Conservation (phyloP, 1,140 invertebrate species). For the Bombus confusus region DNA sequence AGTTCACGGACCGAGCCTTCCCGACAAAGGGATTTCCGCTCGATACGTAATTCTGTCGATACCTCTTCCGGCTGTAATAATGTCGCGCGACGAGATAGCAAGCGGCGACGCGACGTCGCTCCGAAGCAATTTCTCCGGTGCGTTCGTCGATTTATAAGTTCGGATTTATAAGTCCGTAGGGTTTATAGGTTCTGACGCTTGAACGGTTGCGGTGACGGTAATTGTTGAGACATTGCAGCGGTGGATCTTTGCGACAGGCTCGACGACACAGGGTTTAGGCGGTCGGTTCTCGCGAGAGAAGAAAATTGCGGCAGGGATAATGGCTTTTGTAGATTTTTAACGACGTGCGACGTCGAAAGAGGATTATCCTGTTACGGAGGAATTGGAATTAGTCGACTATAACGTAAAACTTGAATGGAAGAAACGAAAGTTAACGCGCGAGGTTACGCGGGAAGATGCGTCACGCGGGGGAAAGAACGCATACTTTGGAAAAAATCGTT, state of each 20-base stretch:
- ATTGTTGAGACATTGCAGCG: not conserved
- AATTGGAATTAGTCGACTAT: too few relatives aligned
- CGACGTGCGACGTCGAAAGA: too few relatives aligned
- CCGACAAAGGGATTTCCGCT: slow-evolving; percentile 27
- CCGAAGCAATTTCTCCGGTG: not conserved
- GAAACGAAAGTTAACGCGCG: too few relatives aligned
- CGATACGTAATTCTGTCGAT: slow-evolving; percentile 34
- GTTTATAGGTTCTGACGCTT: not conserved
- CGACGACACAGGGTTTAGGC: not conserved
- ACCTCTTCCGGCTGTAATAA: slow-evolving; percentile 6
- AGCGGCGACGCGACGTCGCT: not conserved
- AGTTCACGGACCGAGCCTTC: not conserved
- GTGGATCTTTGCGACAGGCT: not conserved
- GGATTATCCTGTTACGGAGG: too few relatives aligned
- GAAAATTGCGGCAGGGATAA: not conserved
- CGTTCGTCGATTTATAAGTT: slow-evolving; percentile 24
- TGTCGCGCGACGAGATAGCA: not conserved
- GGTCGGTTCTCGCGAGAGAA: not conserved
- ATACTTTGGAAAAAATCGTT: too few relatives aligned
- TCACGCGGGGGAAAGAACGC: too few relatives aligned
- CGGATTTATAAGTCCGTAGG: not conserved
- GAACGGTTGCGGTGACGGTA: slow-evolving; percentile 5
- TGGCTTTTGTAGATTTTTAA: not conserved
- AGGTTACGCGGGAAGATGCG: too few relatives aligned
- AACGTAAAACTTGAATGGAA: too few relatives aligned